A percentile compares a stretch with the other conserved stretches of the same genome.
Conservation (phyloP, 2,797 vertebrate genomes). For the Lates japonicus region DNA sequence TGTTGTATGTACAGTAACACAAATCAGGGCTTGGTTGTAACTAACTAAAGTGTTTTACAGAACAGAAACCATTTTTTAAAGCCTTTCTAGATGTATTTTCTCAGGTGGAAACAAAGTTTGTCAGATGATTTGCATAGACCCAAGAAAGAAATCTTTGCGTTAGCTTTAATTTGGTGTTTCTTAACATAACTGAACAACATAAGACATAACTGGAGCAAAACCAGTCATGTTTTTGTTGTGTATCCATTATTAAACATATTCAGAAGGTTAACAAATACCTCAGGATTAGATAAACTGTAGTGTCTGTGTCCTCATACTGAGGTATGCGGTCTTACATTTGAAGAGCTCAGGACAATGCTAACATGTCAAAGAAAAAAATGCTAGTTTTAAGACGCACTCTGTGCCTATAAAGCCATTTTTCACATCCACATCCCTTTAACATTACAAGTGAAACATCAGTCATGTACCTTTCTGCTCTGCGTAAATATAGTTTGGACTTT, state of each 20-base stretch:
- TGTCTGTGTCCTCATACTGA: neutral
- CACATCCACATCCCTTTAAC: neutral
- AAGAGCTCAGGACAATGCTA: neutral
- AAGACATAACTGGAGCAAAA: neutral
- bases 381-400: neutral
- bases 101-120: neutral
- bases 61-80: too few species aligned
- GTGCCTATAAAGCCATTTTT: neutral
- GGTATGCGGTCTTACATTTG: neutral
- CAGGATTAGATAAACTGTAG: neutral
- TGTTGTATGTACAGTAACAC: too few species aligned
- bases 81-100: conserved; percentile 32
- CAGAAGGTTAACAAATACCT: neutral
- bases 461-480: conserved; percentile 33
- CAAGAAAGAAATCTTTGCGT: neutral
- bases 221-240: neutral
- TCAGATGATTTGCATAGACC: neutral
- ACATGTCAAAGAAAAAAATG: neutral
- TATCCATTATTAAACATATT: neutral
- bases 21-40: too few species aligned
- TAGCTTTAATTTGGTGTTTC: neutral
- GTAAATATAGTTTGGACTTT: conserved; percentile 64
- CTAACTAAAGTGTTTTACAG: too few species aligned
- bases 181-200: neutral
- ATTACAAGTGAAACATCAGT: neutral